Percentiles rank a stretch among this genome's conserved stretches.
Evolutionary conservation across 1,140 invertebrate genomes (phyloP).

Genomic region (Meloidogyne hapla): DNA sequence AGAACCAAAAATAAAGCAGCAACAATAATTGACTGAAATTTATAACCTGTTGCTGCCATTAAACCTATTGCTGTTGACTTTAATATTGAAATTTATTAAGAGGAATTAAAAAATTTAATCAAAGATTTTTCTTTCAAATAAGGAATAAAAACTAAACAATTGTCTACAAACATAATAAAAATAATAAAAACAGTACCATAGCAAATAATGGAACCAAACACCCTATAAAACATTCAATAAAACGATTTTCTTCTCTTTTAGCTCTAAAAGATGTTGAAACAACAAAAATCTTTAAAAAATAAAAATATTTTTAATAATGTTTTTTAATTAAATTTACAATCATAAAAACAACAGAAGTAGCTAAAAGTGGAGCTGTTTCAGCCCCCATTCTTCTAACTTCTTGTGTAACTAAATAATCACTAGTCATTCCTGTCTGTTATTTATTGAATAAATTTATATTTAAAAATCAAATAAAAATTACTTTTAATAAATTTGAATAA

Average conservation of each 20-base stretch:
- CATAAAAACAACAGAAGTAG: slow-evolving; percentile 57
- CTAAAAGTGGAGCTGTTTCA: slow-evolving; percentile 57
- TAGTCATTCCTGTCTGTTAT: slow-evolving; percentile 57
- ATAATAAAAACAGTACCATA: slow-evolving; percentile 19
- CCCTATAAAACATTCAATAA: slow-evolving; percentile 59
- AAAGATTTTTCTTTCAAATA: no score
- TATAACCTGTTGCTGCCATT: slow-evolving; percentile 45
- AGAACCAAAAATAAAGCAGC: slow-evolving; percentile 62
- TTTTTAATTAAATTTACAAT: slow-evolving; percentile 40
- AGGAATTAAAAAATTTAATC: no score
- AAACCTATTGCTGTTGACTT: slow-evolving; percentile 51
- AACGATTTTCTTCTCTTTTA: slow-evolving; percentile 14
- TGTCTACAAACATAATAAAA: no score
- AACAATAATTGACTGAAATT: slow-evolving; percentile 59
- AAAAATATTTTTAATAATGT: not conserved
- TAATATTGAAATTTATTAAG: not conserved
- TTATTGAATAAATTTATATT: not conserved
- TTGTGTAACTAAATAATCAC: slow-evolving; percentile 56
- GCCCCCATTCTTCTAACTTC: slow-evolving; percentile 61
- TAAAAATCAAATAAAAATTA: slow-evolving; percentile 19
- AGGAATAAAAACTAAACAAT: no score
- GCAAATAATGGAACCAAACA: slow-evolving; percentile 60
- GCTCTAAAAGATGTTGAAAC: slow-evolving; percentile 17
- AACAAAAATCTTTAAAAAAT: slow-evolving; percentile 11
- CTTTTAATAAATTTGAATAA: slow-evolving; percentile 54